These are phyloP conservation scores for Neoaliturus tenellus DNA, from an alignment of 2,888 invertebrate genomes.

Conservation along the genomic window DNA sequence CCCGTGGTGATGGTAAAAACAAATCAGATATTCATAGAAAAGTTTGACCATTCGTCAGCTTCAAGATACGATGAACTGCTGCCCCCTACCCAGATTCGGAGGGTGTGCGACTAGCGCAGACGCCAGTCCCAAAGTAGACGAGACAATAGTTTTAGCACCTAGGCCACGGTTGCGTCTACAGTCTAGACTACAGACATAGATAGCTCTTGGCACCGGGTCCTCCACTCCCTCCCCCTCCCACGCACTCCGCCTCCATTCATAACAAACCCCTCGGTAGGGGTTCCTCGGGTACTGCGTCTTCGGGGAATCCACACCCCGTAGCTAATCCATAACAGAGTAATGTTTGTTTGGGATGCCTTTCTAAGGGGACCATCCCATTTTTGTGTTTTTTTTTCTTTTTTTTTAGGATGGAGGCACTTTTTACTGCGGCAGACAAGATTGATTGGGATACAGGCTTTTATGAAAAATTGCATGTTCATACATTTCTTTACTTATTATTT, in stretches of 20 bases:
- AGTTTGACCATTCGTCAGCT: too few relatives aligned
- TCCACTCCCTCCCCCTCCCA: not conserved
- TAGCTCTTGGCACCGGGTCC: not conserved
- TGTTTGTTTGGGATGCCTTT: constrained; percentile 13
- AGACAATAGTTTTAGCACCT: constrained; percentile 11
- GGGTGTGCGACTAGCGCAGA: too few relatives aligned
- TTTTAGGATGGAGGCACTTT: too few relatives aligned
- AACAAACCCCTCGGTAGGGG: not conserved
- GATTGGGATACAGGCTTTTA: too few relatives aligned
- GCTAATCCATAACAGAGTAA: not conserved
- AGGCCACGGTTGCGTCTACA: not conserved
- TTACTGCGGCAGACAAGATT: too few relatives aligned
- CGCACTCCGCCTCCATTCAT: constrained; percentile 16
- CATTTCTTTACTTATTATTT: too few relatives aligned
- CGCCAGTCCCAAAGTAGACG: not conserved
- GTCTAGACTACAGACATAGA: not conserved
- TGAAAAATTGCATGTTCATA: too few relatives aligned
- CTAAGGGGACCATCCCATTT: not conserved
- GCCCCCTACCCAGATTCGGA: too few relatives aligned
- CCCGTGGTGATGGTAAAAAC: too few relatives aligned
- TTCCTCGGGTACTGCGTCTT: not conserved
- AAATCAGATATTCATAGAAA: too few relatives aligned
- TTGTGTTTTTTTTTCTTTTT: too few relatives aligned
- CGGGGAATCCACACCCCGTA: constrained; percentile 18
- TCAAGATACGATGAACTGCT: too few relatives aligned